Evolutionary conservation across 2,113 vertebrate species (phyloP).

Genomic region (Corvus hawaiiensis): DNA sequence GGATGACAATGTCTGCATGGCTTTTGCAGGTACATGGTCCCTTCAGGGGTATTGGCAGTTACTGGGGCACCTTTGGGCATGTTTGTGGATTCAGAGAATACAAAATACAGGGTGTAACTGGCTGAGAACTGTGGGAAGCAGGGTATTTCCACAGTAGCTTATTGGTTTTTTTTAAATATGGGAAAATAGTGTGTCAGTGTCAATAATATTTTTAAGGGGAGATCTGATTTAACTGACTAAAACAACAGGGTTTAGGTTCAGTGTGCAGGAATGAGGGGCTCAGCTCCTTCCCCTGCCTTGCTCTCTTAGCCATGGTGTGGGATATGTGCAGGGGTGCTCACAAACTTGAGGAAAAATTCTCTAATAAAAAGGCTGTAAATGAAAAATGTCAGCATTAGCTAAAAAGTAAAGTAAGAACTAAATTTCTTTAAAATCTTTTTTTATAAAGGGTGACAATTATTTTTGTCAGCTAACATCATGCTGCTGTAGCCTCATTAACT

Average conservation of each 20-base stretch:
- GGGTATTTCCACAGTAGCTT: not conserved
- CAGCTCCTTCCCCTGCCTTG: not conserved
- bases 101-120: not conserved
- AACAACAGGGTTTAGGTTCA: not conserved
- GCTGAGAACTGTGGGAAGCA: not conserved
- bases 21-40: constrained; percentile 77
- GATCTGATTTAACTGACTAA: not conserved
- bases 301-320: not conserved
- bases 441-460: not conserved
- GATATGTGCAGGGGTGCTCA: accelerated
- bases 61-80: not conserved
- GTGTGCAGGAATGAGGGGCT: not conserved
- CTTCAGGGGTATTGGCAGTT: accelerated
- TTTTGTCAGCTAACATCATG: not conserved
- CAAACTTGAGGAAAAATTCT: not conserved
- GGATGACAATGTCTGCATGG: constrained; percentile 88
- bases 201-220: not conserved
- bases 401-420: not conserved
- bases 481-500: not conserved
- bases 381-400: not conserved
- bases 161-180: not conserved
- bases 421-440: not conserved
- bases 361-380: not conserved
- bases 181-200: not conserved
- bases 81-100: not conserved